Base-by-base conservation (phyloP, 2,797 vertebrate genomes). In the Cuculus canorus region DNA sequence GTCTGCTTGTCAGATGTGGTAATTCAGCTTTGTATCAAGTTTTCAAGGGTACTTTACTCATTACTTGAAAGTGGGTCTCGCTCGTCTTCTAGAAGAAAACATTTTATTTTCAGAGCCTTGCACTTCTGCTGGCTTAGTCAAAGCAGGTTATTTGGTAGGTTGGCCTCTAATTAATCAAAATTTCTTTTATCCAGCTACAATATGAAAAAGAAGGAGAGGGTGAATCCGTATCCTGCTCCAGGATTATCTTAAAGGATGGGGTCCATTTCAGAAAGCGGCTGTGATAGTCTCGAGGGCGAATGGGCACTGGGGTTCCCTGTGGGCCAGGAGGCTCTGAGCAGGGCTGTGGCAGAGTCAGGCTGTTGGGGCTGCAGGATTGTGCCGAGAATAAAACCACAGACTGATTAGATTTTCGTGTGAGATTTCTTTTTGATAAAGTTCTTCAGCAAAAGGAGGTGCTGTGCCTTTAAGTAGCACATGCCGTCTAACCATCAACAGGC, bases 401-500 rank as follows among this genome's bases (percentile, higher is more conserved):
- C 72, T 79, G 57, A 15, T 35, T 48, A 35, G 50, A 7, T 66
- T 86, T 76, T 52, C 9, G 53, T 33, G 32, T 50, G 3, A 4
- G 13, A 33, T 84, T 70, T 24, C 8, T 56, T 80, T 64, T 9
- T 90, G 64, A 17, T 11, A 33, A 80, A 54, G 30, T 13, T 13
- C 28, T 64, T 57, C 28, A 28, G 1, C 32, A 60, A 88, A 90
- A 93, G 87, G 61, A 84, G 86, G 35, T 56, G 92, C 82, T 87
- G 82, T 91, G 35, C 90, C 93, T 93, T 96, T 94, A 94, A 94
- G 92, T 41, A 94, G 70, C 80, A 64, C 88, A 75, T 83, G 85
- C 93, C 14, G 78, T 81, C 89, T 92, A 82, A 91, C 94, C 90
- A 96, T 95, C 94, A 50, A 16, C 92, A 93, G 86, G 91, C 93